Conservation (phyloP, 2,797 vertebrate species). For the Mustela erminea region DNA sequence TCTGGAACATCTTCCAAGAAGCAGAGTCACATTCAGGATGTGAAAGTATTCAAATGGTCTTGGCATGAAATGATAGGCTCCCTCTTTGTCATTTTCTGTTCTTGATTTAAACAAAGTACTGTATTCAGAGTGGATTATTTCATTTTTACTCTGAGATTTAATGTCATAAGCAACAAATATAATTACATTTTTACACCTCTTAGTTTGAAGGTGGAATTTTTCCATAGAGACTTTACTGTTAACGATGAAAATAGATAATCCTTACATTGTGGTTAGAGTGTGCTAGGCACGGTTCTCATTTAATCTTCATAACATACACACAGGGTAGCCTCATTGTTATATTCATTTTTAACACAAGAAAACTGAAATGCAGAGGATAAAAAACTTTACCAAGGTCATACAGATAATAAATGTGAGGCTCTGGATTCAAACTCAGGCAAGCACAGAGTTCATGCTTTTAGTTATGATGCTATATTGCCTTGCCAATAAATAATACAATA, state of each 20-base stretch:
- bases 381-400: background rate
- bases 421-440: background rate
- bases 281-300: background rate
- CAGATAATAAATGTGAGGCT: background rate
- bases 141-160: background rate
- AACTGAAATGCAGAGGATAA: background rate
- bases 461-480: background rate
- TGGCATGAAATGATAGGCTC: background rate
- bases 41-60: background rate
- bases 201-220: background rate
- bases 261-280: background rate
- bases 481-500: background rate
- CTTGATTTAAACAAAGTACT: constrained; percentile 44
- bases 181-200: background rate
- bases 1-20: background rate
- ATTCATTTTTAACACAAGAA: background rate
- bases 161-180: background rate
- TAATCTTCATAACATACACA: background rate
- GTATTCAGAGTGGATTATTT: background rate
- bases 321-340: background rate
- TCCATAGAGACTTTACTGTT: background rate
- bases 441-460: background rate
- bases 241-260: background rate
- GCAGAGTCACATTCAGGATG: background rate
- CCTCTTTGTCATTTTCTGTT: background rate